Base-by-base conservation (phyloP, 2,113 vertebrate species). In the Sander lucioperca region DNA sequence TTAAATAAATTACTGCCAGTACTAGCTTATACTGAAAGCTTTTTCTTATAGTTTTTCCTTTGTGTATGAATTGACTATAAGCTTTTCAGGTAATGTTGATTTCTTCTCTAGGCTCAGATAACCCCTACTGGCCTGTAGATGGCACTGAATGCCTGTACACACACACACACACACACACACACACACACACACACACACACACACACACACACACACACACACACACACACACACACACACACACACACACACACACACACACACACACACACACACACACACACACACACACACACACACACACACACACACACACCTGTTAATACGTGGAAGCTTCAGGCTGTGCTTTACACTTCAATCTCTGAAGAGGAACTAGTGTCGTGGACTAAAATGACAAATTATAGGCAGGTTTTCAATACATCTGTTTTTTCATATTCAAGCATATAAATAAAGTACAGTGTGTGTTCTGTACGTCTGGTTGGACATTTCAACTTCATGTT, bases 121-220 rank as follows among this genome's bases (percentile, higher is more conserved):
- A 47, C 36, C 14, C 14, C 53, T 39, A 18, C 43, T 50, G 53
- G 25, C 76, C 76, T n/a, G 5, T 48, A 80, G 80, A 77, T 67
- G 80, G 80, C 23, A 48, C 65, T 63, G 21, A 53, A 62, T 59
- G 50, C 19, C 33, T 48, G 19, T 4, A 18, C 7, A n/a, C 57
- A 1, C 3, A 27, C 5, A n/a, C 16, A 1, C 3, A 27, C 5
- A n/a, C 16, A 67, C 18, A n/a, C n/a, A n/a, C n/a, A n/a, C n/a
- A n/a, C n/a, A n/a, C n/a, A n/a, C n/a, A n/a, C n/a, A n/a, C n/a
- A n/a, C n/a, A n/a, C n/a, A n/a, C n/a, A n/a, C n/a, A n/a, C n/a
- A n/a, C n/a, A n/a, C n/a, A n/a, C n/a, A n/a, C n/a, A n/a, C n/a
- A n/a, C n/a, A n/a, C n/a, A n/a, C n/a, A n/a, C n/a, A n/a, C n/a